A percentile compares a stretch with the other conserved stretches of the same genome.
These are phyloP conservation scores for Gandaritis pyraliata DNA, from an alignment of 2,888 invertebrate genomes.

Conservation along the genomic window DNA sequence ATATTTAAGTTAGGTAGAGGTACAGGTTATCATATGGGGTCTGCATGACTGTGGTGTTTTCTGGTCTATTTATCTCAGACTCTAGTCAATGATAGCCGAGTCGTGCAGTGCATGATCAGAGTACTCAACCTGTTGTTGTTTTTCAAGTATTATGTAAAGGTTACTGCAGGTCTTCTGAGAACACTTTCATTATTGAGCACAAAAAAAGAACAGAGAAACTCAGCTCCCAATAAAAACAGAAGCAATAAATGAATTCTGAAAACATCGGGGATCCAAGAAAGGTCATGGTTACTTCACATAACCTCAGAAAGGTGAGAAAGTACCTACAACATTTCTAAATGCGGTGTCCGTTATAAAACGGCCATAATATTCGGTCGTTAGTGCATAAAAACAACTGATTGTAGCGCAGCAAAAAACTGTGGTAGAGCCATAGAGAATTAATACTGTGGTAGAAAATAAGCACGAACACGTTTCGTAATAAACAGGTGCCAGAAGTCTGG, in stretches of 20 bases:
- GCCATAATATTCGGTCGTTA: neutral
- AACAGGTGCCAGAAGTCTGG: too few relatives aligned
- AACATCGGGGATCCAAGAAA: slow-evolving; percentile 42
- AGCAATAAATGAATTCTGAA: slow-evolving; percentile 34
- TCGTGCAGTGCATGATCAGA: neutral
- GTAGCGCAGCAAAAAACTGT: too few relatives aligned
- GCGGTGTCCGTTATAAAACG: neutral
- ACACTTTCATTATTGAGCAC: slow-evolving; percentile 29
- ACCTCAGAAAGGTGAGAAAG: slow-evolving; percentile 43
- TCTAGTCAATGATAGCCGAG: neutral
- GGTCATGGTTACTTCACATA: slow-evolving; percentile 57
- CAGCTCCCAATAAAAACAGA: slow-evolving; percentile 29
- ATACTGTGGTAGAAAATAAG: too few relatives aligned
- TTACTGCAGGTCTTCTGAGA: slow-evolving; percentile 26
- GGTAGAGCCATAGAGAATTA: too few relatives aligned
- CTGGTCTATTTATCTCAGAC: neutral
- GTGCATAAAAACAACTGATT: too few relatives aligned
- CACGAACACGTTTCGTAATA: too few relatives aligned
- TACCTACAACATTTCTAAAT: slow-evolving; percentile 14
- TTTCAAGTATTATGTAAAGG: slow-evolving; percentile 17
- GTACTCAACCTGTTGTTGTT: neutral
- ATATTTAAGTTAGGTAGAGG: too few relatives aligned
- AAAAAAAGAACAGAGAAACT: slow-evolving; percentile 29
- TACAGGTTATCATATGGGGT: too few relatives aligned
- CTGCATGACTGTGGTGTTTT: too few relatives aligned